Evolutionary conservation across 2,113 vertebrate species (phyloP).

Genomic region (Danio rerio): DNA sequence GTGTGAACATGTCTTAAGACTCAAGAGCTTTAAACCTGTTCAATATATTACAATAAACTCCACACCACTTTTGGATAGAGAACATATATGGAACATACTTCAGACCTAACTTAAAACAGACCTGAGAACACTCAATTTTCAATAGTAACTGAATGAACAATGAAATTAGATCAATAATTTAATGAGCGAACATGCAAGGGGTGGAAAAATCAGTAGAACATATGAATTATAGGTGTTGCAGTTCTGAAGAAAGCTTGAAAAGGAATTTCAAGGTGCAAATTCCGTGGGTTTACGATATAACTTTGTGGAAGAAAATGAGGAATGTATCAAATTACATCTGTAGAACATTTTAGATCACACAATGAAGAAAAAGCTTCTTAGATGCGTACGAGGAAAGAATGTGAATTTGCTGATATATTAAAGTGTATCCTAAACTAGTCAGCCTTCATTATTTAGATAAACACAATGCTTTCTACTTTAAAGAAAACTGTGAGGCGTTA

Average conservation of each 20-base stretch:
- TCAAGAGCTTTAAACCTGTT: neutral
- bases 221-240: conserved; percentile 4
- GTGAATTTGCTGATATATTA: neutral
- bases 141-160: neutral
- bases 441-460: neutral
- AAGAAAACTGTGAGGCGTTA: conserved; percentile 14
- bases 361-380: neutral
- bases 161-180: neutral
- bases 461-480: neutral
- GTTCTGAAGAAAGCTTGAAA: neutral
- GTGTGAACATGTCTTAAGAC: neutral
- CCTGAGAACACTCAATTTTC: neutral
- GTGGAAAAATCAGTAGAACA: neutral
- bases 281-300: neutral
- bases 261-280: neutral
- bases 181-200: neutral
- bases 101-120: neutral
- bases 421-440: neutral
- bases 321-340: neutral
- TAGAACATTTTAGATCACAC: neutral
- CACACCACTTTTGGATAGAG: neutral
- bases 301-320: neutral
- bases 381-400: neutral
- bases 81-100: neutral
- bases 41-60: neutral